Evolutionary conservation across 2,888 invertebrate genomes (phyloP), one percentile per base, ranked within the genome.

Genomic region (Hemistola chrysoprasaria): DNA sequence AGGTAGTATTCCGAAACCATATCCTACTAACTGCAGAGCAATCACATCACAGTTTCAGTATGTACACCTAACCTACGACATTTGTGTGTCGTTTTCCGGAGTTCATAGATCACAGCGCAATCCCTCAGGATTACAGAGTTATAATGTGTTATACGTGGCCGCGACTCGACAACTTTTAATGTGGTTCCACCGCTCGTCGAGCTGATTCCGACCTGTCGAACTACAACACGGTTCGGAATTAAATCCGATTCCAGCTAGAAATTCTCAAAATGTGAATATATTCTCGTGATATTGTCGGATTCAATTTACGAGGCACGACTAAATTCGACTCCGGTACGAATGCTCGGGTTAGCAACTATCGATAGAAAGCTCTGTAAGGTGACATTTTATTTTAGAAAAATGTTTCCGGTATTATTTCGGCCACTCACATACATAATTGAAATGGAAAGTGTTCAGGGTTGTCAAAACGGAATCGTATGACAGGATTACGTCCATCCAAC

Each of bases 361-460:
- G n/a, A n/a, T n/a, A n/a, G n/a, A n/a, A n/a, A n/a, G n/a, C n/a
- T n/a, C n/a, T n/a, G n/a, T n/a, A n/a, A n/a, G n/a, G n/a, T n/a
- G n/a, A n/a, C n/a, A n/a, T n/a, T n/a, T n/a, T n/a, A n/a, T n/a
- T n/a, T n/a, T n/a, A n/a, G n/a, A n/a, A 16, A 16, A 16, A 16
- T 2, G 16, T 16, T 16, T 2, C 16, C 16, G 16, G 16, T 3
- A 16, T 24, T 8, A 28, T 48, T 41, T 43, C 46, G 27, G 21
- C 26, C 22, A 40, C 45, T 36, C 24, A 35, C 35, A 28, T 54
- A 35, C 35, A 28, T 54, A 46, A 50, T 47, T 46, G 44, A 26
- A 52, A 47, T 35, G 30, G 50, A 55, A 55, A 50, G 50, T 42
- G 46, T 33, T 23, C 28, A 20, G 25, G 39, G 34, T 52, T 46